These are phyloP conservation scores for Rhodeus uyekii DNA, from an alignment of 2,797 vertebrate genomes.

Conservation along the genomic window DNA sequence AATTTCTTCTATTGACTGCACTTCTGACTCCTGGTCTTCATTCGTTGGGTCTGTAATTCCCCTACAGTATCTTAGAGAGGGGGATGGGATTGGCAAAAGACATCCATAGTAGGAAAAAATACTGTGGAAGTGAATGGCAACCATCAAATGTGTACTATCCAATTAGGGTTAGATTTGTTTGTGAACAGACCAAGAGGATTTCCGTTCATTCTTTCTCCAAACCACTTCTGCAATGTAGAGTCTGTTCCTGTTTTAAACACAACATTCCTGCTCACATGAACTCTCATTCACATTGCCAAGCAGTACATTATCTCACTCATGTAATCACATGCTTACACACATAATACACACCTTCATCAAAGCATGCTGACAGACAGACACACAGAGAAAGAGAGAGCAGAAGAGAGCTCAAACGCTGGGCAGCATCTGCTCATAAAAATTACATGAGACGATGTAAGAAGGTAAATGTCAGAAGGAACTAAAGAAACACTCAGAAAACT, in stretches of 20 bases:
- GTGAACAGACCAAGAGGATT: neutral
- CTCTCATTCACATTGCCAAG: neutral
- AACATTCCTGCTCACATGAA: neutral
- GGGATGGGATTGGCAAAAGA: too few relatives aligned
- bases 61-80: too few relatives aligned
- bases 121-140: too few relatives aligned
- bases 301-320: neutral
- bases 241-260: neutral
- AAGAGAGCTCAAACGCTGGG: constrained; percentile 3
- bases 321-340: neutral
- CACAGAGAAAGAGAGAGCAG: neutral
- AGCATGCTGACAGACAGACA: neutral
- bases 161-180: too few relatives aligned
- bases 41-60: too few relatives aligned
- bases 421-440: constrained; percentile 29
- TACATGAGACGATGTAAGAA: constrained; percentile 27
- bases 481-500: constrained; percentile 16
- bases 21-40: too few relatives aligned
- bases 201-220: neutral
- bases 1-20: too few relatives aligned
- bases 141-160: too few relatives aligned
- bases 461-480: constrained; percentile 44
- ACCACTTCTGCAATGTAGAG: neutral
- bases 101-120: too few relatives aligned
- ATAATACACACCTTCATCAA: neutral